Conservation (phyloP, 2,888 invertebrate genomes). For the Cheiracanthium punctorium region DNA sequence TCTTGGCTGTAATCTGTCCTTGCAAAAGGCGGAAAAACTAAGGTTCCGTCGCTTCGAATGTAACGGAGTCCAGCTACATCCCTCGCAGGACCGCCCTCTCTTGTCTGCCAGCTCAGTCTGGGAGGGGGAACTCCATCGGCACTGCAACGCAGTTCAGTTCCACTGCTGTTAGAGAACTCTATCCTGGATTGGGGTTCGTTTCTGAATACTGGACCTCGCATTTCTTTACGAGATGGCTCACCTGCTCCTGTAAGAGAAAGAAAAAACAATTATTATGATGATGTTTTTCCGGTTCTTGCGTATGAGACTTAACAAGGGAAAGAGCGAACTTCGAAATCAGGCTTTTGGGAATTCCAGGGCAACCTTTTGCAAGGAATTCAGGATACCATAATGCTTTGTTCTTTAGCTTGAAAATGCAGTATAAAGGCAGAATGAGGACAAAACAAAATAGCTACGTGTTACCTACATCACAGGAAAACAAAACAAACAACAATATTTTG, state of each 20-base stretch:
- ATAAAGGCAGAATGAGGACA: too few species aligned
- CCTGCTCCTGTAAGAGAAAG: conserved; percentile 3
- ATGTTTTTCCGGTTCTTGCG: too few species aligned
- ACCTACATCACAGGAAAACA: too few species aligned
- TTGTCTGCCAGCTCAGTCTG: conserved; percentile 60
- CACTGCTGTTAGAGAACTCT: conserved; percentile 56
- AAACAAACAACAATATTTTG: too few species aligned
- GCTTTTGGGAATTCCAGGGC: too few species aligned
- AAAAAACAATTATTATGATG: too few species aligned
- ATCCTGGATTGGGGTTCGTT: conserved; percentile 40
- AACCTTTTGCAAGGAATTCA: too few species aligned
- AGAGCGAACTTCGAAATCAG: too few species aligned
- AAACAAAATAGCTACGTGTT: too few species aligned
- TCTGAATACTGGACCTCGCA: conserved; percentile 45
- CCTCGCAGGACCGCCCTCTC: conserved; percentile 73
- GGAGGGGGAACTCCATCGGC: conserved; percentile 49
- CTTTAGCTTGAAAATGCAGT: too few species aligned
- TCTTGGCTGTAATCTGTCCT: conserved; percentile 72
- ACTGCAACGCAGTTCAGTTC: conserved; percentile 50
- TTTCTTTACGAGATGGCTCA: conserved; percentile 42
- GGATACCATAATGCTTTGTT: too few species aligned
- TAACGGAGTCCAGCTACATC: conserved; percentile 74
- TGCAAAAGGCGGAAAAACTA: conserved; percentile 75
- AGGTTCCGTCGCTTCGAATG: conserved; percentile 75
- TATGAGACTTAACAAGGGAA: too few species aligned